These are phyloP conservation scores for Zonitis immaculata DNA, from an alignment of 2,888 invertebrate genomes.

Conservation along the genomic window DNA sequence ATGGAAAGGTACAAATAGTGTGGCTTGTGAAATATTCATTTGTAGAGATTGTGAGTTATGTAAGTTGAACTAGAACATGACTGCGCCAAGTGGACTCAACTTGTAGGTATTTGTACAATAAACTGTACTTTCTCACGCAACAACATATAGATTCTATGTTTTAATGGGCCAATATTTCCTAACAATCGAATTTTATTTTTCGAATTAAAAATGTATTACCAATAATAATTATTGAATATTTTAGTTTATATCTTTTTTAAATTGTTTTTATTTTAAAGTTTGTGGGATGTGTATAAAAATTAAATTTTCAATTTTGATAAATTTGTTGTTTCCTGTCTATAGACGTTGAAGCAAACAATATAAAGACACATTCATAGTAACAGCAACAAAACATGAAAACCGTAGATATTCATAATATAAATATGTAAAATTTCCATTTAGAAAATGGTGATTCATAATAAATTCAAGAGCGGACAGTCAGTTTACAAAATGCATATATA, in stretches of 20 bases:
- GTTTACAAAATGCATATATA: slow-evolving; percentile 37
- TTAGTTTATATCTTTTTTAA: neutral
- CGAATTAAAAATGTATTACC: too few species aligned
- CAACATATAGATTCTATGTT: slow-evolving; percentile 13
- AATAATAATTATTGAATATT: too few species aligned
- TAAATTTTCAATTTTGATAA: neutral
- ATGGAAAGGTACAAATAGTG: neutral
- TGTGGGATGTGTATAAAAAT: neutral
- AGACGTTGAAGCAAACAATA: slow-evolving; percentile 20
- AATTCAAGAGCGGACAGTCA: slow-evolving; percentile 46
- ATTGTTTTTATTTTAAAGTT: neutral
- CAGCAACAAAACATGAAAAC: slow-evolving; percentile 19
- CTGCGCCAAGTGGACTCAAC: slow-evolving; percentile 37
- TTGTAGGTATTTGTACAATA: slow-evolving; percentile 21
- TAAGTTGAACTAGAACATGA: slow-evolving; percentile 38
- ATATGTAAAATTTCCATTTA: slow-evolving; percentile 50
- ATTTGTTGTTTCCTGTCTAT: slow-evolving; percentile 1
- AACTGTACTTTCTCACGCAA: slow-evolving; percentile 28
- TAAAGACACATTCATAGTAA: slow-evolving; percentile 7
- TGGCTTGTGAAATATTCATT: slow-evolving; percentile 39
- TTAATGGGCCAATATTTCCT: neutral
- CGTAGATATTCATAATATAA: slow-evolving; percentile 42
- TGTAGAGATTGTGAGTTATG: slow-evolving; percentile 46
- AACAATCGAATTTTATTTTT: neutral
- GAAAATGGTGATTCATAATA: slow-evolving; percentile 47